Percentiles rank a stretch among this genome's conserved stretches.
These are phyloP conservation scores for Chloropsis cyanopogon DNA, from an alignment of 2,113 vertebrate species.

Conservation along the genomic window DNA sequence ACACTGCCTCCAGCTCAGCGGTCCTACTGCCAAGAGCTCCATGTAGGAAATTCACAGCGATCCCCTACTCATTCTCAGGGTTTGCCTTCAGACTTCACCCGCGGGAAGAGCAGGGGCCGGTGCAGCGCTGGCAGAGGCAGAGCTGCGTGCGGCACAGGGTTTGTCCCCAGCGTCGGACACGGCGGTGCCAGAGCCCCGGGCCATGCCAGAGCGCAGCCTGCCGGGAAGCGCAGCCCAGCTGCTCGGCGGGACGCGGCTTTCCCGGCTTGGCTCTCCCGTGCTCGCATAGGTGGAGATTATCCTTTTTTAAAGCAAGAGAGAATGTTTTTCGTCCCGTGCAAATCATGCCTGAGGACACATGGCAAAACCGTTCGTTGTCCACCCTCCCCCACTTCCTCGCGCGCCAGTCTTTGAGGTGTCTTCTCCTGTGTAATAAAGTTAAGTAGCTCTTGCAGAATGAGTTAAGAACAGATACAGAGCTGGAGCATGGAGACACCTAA, in stretches of 20 bases:
- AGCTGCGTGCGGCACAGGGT: background rate
- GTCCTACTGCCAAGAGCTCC: background rate
- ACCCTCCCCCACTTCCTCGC: background rate
- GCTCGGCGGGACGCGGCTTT: background rate
- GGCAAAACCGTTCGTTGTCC: background rate
- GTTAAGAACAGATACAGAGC: background rate
- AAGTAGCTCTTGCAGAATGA: slow-evolving; percentile 35
- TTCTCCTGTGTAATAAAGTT: slow-evolving; percentile 39
- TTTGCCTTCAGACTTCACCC: background rate
- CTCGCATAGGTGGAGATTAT: background rate
- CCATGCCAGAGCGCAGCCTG: background rate
- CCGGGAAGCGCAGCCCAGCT: background rate
- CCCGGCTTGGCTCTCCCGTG: accelerated
- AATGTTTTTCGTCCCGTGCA: background rate
- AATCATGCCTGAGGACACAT: background rate
- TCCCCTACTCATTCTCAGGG: accelerated
- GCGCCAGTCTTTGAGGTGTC: background rate
- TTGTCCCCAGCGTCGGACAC: background rate
- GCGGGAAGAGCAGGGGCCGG: background rate
- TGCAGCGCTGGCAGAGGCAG: background rate
- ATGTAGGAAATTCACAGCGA: accelerated
- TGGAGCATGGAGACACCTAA: background rate
- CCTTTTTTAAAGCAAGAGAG: background rate
- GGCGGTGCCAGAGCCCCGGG: background rate
- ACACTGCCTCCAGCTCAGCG: background rate